Evolutionary conservation across 2,888 invertebrate genomes (phyloP).

Genomic region (Melikaiella ostensackeni): DNA sequence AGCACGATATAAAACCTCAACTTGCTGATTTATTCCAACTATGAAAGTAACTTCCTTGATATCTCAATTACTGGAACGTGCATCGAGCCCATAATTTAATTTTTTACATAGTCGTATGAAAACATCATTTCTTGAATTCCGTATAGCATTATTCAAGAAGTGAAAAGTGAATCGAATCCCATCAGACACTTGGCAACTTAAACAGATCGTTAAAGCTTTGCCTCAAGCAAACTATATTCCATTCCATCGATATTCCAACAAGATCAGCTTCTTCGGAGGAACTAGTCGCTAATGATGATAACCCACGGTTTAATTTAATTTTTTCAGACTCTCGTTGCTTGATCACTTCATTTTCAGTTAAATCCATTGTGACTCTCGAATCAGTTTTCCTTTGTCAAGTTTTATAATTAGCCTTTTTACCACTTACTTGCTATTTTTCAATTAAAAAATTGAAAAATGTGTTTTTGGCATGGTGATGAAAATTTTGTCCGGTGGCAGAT

Average conservation of each 20-base stretch:
- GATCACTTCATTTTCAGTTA: not conserved
- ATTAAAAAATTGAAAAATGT: no score
- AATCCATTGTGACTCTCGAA: not conserved
- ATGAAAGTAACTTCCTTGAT: not conserved
- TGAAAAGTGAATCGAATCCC: slow-evolving; percentile 25
- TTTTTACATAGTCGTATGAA: not conserved
- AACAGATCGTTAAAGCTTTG: slow-evolving; percentile 11
- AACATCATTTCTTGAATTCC: not conserved
- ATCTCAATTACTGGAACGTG: slow-evolving; percentile 6
- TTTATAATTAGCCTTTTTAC: no score
- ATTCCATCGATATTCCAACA: not conserved
- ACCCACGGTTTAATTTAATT: slow-evolving; percentile 17
- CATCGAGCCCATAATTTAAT: not conserved
- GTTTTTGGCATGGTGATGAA: no score
- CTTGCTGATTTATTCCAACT: slow-evolving; percentile 3
- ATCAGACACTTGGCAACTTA: slow-evolving; percentile 5
- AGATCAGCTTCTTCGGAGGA: slow-evolving; percentile 16
- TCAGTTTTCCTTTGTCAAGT: no score
- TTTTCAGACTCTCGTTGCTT: not conserved
- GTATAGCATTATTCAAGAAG: not conserved
- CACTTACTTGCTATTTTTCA: no score
- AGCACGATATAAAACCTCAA: not conserved
- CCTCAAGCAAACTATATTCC: slow-evolving; percentile 13
- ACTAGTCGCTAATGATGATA: slow-evolving; percentile 12
- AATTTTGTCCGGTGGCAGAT: no score